A percentile compares a stretch with the other conserved stretches of the same genome.
Conservation (phyloP, 2,888 invertebrate species). For the Oligia latruncula region DNA sequence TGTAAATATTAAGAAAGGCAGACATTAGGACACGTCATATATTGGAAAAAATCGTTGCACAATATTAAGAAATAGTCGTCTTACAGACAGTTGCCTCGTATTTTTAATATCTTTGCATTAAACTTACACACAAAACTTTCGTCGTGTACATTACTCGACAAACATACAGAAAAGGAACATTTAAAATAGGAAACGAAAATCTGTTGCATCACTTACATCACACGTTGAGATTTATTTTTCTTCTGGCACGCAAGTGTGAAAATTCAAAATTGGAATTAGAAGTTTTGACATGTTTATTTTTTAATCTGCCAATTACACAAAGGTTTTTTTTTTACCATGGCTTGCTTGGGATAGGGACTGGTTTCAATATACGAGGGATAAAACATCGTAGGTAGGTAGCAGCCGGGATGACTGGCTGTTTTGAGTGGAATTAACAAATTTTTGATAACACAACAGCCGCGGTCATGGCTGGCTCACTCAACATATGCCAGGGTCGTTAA, state of each 20-base stretch:
- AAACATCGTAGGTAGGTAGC: conserved; percentile 68
- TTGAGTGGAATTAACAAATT: conserved; percentile 84
- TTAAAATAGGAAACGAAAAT: conserved; percentile 60
- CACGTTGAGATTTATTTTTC: conserved; percentile 57
- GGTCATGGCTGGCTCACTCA: conserved; percentile 64
- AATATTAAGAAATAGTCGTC: conserved; percentile 41
- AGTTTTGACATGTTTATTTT: conserved; percentile 48
- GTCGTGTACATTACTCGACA: conserved; percentile 21
- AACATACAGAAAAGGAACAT: conserved; percentile 59
- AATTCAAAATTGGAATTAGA: conserved; percentile 50
- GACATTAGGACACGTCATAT: neutral
- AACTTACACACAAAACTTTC: conserved; percentile 46
- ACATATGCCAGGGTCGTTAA: conserved; percentile 82
- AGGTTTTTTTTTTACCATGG: conserved; percentile 17
- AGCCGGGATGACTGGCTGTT: conserved; percentile 86
- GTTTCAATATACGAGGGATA: conserved; percentile 53
- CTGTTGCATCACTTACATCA: conserved; percentile 42
- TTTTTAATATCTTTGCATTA: conserved; percentile 25
- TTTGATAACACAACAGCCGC: conserved; percentile 76
- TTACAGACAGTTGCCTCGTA: conserved; percentile 20
- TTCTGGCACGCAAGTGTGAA: conserved; percentile 53
- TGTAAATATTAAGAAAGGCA: conserved; percentile 23
- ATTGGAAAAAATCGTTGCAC: conserved; percentile 42
- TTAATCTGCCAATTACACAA: conserved; percentile 41
- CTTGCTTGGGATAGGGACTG: conserved; percentile 31